A percentile compares a stretch with the other conserved stretches of the same genome.
phyloP scores from a whole-genome alignment of 2,113 vertebrate species.

The Petromus typicus region DNA sequence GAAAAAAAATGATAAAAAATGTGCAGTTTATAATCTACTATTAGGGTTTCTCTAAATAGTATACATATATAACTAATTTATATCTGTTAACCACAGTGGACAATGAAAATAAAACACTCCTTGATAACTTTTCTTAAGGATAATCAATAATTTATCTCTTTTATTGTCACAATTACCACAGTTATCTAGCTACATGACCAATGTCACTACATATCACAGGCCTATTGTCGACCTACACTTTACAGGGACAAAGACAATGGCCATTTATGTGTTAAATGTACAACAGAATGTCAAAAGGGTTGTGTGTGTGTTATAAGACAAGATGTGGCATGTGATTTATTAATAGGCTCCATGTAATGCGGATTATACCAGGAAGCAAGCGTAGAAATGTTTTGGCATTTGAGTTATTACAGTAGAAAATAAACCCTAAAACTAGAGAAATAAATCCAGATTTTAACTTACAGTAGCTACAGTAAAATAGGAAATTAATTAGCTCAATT shows the following conservation, averaged over 20 bases:
- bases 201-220: constrained; percentile 92
- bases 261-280: constrained; percentile 91
- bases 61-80: constrained; percentile 67
- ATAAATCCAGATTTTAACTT: constrained; percentile 87
- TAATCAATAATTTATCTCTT: constrained; percentile 95
- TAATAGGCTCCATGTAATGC: constrained; percentile 78
- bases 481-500: constrained; percentile 85
- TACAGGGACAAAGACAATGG: constrained; percentile 93
- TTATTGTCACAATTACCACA: constrained; percentile 95
- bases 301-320: constrained; percentile 78
- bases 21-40: constrained; percentile 45
- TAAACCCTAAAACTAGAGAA: constrained; percentile 85
- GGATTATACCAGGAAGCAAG: constrained; percentile 83
- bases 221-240: constrained; percentile 92
- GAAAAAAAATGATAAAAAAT: constrained; percentile 61
- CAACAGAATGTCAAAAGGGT: constrained; percentile 87
- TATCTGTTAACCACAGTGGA: constrained; percentile 70
- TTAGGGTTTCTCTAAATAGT: constrained; percentile 66
- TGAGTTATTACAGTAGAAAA: constrained; percentile 88
- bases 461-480: constrained; percentile 82
- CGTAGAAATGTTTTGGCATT: constrained; percentile 87
- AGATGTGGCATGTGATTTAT: constrained; percentile 79
- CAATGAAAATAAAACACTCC: constrained; percentile 84
- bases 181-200: constrained; percentile 93
- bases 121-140: constrained; percentile 83